phyloP scores from a whole-genome alignment of 1,140 invertebrate genomes.

The Solenopsis fugax region DNA sequence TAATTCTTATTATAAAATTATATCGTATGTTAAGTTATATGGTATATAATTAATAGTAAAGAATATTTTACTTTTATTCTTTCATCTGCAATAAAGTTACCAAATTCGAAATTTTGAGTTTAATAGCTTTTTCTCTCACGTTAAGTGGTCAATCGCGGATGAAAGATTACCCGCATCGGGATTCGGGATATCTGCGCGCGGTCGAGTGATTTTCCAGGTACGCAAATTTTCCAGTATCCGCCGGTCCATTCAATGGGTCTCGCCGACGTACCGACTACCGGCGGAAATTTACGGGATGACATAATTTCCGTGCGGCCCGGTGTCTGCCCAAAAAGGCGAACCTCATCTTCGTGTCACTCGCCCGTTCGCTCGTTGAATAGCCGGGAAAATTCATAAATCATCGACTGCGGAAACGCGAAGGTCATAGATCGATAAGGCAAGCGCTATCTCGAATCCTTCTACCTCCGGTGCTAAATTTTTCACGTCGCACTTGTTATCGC shows the following conservation, averaged over 20 bases:
- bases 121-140: background rate
- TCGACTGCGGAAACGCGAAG: background rate
- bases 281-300: constrained; percentile 70
- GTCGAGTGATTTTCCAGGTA: constrained; percentile 64
- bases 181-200: background rate
- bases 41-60: background rate
- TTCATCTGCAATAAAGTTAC: background rate
- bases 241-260: constrained; percentile 39
- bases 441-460: background rate
- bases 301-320: constrained; percentile 65
- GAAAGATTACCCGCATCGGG: constrained; percentile 30
- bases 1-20: too few species aligned
- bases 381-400: constrained; percentile 48
- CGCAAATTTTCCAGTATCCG: constrained; percentile 60
- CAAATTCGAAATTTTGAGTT: background rate
- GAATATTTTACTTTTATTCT: background rate
- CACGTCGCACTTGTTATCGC: background rate
- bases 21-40: too few species aligned
- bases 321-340: constrained; percentile 30
- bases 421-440: constrained; percentile 23
- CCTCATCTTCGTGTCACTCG: background rate
- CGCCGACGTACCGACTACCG: constrained; percentile 21
- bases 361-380: constrained; percentile 6
- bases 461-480: background rate
- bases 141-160: background rate